phyloP scores from a whole-genome alignment of 2,113 vertebrate species.

The Kobus ellipsiprymnus region DNA sequence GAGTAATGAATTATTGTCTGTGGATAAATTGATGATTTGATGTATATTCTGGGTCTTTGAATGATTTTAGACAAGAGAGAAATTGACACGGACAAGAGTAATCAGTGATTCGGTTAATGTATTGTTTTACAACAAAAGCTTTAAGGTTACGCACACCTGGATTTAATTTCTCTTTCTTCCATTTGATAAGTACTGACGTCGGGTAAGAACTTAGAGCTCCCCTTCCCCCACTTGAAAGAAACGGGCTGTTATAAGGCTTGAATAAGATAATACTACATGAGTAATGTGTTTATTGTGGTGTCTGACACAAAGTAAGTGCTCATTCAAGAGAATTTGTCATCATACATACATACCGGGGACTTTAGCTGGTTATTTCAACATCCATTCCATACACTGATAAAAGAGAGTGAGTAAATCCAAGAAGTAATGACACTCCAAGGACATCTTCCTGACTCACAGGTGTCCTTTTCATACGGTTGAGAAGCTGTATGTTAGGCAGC shows the following conservation, averaged over 20 bases:
- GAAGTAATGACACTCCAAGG: not conserved
- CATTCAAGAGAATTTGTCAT: not conserved
- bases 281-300: not conserved
- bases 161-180: not conserved
- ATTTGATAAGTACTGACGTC: not conserved
- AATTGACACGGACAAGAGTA: not conserved
- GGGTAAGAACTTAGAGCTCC: not conserved
- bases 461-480: not conserved
- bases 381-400: not conserved
- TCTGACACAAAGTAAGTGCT: not conserved
- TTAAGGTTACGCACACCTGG: not conserved
- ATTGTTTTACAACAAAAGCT: not conserved
- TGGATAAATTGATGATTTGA: not conserved
- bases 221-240: not conserved
- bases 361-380: not conserved
- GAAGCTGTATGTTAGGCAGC: not conserved
- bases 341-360: fast-evolving
- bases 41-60: not conserved
- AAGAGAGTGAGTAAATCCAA: not conserved
- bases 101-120: not conserved
- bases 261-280: not conserved
- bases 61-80: not conserved
- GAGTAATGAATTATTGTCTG: not conserved
- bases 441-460: not conserved
- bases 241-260: not conserved